Base-by-base conservation (phyloP, 37 sponge, comb jelly and placozoan genomes). In the Cladorhizidae sp. region DNA sequence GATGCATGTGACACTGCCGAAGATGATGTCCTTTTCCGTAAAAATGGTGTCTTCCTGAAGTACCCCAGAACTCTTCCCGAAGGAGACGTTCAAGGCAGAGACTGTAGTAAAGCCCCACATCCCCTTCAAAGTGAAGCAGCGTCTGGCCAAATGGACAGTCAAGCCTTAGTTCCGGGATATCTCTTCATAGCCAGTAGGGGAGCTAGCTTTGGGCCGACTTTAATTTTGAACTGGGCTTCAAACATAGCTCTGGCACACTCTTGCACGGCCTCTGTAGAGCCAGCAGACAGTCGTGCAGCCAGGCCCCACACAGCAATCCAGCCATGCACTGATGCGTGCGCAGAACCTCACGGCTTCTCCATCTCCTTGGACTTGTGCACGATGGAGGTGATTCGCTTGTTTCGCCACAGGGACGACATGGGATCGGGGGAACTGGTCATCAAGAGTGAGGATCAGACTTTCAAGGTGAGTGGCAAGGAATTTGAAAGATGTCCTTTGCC, bases 211-310 rank as follows among this genome's bases (percentile, higher is more conserved):
- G 88, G 88, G 0, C 12, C 84, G n/a, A 84, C 89, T 0, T 83
- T 90, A 6, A 86, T 90, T 1, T 57, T 90, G 42, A 86, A 94
- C 71, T 94, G 94, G 94, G 68, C 79, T 6, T 88, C 94, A 28
- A 90, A 87, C 40, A 67, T 55, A n/a, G 71, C 25, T 36, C 26
- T 26, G 21, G 6, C 38, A 31, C 17, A 29, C 2, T 35, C 67
- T 67, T 32, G 39, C 17, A 23, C 23, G 9, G 5, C 49, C 49
- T 45, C 8, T 45, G 40, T 8, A 8, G 38, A 39, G 69, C 23
- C 17, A 5, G 15, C 14, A 8, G 25, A 40, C 1, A 6, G 26
- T 22, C 37, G 23, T 5, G 26, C 2, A 2, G 31, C 33, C 37
- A 21, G 6, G 11, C 39, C 68, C 31, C 20, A 9, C 68, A 67